phyloP scores from a whole-genome alignment of 2,113 vertebrate species.

The Isichthys henryi region DNA sequence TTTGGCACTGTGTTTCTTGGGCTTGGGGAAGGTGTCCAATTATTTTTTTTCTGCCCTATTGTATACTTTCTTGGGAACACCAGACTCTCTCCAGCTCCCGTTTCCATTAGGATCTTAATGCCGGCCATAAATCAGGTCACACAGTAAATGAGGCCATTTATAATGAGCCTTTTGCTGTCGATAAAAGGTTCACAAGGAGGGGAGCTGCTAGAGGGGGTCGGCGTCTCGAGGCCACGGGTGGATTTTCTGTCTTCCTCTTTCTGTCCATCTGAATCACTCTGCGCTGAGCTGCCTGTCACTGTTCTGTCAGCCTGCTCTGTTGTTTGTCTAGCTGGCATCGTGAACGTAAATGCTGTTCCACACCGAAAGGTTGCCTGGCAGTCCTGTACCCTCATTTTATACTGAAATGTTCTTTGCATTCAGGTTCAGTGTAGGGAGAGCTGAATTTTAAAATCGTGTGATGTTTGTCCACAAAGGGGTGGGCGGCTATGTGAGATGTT shows the following conservation, averaged over 20 bases:
- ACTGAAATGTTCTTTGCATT: not conserved
- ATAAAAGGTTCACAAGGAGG: not conserved
- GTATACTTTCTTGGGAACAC: not conserved
- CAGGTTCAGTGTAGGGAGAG: not conserved
- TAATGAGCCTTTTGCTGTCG: not conserved
- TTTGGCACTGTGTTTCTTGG: not conserved
- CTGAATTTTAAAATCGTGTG: not conserved
- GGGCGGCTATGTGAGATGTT: not conserved
- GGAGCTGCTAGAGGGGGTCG: not conserved
- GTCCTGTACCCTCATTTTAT: not conserved
- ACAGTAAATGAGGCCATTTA: not conserved
- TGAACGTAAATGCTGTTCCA: conserved; percentile 7
- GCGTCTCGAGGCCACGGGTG: not conserved
- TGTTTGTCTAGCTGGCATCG: not conserved
- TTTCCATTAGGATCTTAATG: not conserved
- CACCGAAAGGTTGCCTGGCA: conserved; percentile 35
- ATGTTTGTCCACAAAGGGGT: not conserved
- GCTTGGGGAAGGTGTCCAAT: not conserved
- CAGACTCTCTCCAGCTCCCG: not conserved
- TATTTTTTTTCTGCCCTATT: not conserved
- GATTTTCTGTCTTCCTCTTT: not conserved
- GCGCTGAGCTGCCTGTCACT: not conserved
- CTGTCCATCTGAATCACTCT: not conserved
- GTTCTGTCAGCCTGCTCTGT: not conserved
- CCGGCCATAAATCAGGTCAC: not conserved